phyloP scores from a whole-genome alignment of 1,140 invertebrate genomes.

The Microplitis mediator region DNA sequence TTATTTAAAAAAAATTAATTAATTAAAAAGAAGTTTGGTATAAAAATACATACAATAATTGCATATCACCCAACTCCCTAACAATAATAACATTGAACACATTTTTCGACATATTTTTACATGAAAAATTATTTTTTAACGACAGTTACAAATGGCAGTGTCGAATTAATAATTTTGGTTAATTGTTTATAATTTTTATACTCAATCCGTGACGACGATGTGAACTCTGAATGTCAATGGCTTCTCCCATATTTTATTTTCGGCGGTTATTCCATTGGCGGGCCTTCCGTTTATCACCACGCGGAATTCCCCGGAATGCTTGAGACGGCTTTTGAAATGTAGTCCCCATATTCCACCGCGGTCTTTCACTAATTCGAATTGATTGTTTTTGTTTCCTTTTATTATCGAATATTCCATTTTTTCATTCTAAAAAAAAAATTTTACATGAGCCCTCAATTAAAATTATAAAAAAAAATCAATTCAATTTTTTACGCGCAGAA shows the following conservation, averaged over 20 bases:
- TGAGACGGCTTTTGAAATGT: slow-evolving; percentile 67
- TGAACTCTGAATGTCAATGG: slow-evolving; percentile 63
- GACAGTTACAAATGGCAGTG: slow-evolving; percentile 18
- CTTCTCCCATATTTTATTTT: slow-evolving; percentile 61
- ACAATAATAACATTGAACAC: slow-evolving; percentile 2
- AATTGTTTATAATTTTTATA: slow-evolving; percentile 8
- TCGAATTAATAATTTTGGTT: slow-evolving; percentile 12
- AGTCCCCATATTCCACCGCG: slow-evolving; percentile 67
- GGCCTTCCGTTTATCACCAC: slow-evolving; percentile 66
- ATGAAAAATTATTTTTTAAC: neutral
- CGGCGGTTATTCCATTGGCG: slow-evolving; percentile 40
- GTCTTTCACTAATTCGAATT: slow-evolving; percentile 71
- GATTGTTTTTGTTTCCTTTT: slow-evolving; percentile 69
- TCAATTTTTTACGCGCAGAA: too few relatives aligned
- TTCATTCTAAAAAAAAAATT: slow-evolving; percentile 56
- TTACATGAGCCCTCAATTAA: too few relatives aligned
- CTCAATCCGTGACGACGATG: slow-evolving; percentile 59
- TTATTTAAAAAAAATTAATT: neutral
- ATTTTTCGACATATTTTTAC: neutral
- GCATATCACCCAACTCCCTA: neutral
- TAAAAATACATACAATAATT: slow-evolving; percentile 16
- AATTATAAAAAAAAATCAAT: too few relatives aligned
- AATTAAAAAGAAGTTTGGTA: slow-evolving; percentile 16
- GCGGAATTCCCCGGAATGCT: slow-evolving; percentile 64
- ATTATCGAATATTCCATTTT: slow-evolving; percentile 71